Base-by-base conservation (phyloP, 2,888 invertebrate genomes). In the Pediacus dermestoides region DNA sequence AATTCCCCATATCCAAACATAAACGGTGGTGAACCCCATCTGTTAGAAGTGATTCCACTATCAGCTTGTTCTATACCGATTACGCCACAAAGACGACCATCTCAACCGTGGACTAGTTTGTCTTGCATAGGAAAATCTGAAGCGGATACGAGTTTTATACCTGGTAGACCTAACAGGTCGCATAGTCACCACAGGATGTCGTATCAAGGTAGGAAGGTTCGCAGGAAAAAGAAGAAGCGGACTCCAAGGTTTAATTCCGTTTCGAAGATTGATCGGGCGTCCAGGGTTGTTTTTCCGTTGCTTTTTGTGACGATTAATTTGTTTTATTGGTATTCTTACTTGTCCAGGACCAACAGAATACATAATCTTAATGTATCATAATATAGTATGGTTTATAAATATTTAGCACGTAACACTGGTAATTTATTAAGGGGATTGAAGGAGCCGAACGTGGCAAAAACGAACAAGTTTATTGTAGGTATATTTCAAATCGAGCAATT, bases 311-410 rank as follows among this genome's bases (percentile, higher is more conserved):
- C 82, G 7, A 84, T 88, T 51, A 88, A 88, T 65, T 68, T 84
- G 37, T 79, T 86, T 64, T 89, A 89, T 63, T 89, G 88, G 86
- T 81, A 77, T 53, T 79, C 80, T 4, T 87, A 85, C 60, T 70
- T 86, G 39, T 76, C 80, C 37, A 70, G 81, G 49, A 81, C 80
- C 58, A 73, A 75, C 57, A 55, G 76, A 40, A 75, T 77, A 45
- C 63, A 63, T 37, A 67, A 68, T 33, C 14, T 28, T 6, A 14
- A 11, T 23, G 23, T 23, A 7, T 23, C 23, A n/a, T 23, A 23
- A 23, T n/a, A 23, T 6, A 23, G 3, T 6, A 28, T 28, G 11
- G n/a, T 26, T n/a, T 11, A 14, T 28, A 28, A 13, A 12, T 4
- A 12, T 25, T n/a, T n/a, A n/a, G n/a, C n/a, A n/a, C n/a, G n/a